Percentiles rank a stretch among this genome's conserved stretches.
phyloP scores from a whole-genome alignment of 2,797 vertebrate genomes.

The Pseudochromis fuscus region DNA sequence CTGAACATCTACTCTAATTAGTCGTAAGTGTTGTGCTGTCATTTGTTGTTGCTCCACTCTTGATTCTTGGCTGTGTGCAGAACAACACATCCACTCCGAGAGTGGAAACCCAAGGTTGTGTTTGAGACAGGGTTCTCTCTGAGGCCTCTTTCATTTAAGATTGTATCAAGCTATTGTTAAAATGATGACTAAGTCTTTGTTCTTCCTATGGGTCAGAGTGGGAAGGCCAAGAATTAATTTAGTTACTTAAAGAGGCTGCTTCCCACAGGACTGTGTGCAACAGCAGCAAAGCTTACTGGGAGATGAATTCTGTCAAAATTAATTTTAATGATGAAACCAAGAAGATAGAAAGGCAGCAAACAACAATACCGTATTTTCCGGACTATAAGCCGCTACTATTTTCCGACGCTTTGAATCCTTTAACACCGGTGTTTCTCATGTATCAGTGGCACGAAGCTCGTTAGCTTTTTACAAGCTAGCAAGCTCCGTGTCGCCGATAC shows the following conservation, averaged over 20 bases:
- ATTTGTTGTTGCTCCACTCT: constrained; percentile 21
- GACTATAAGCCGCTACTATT: too few relatives aligned
- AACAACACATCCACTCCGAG: constrained; percentile 32
- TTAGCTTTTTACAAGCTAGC: too few relatives aligned
- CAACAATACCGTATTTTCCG: too few relatives aligned
- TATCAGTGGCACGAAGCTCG: too few relatives aligned
- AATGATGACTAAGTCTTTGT: constrained; percentile 61
- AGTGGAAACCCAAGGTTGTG: constrained; percentile 27
- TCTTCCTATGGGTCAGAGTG: constrained; percentile 46
- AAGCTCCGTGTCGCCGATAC: too few relatives aligned
- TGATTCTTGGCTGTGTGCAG: constrained; percentile 14
- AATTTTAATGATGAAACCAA: too few relatives aligned
- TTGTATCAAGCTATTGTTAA: constrained; percentile 56
- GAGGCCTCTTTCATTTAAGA: constrained; percentile 39
- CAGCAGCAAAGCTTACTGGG: constrained; percentile 1
- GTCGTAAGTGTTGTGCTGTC: constrained; percentile 1
- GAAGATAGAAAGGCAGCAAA: too few relatives aligned
- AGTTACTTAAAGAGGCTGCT: constrained; percentile 17
- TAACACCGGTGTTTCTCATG: too few relatives aligned
- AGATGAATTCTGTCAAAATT: too few relatives aligned
- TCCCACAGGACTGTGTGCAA: background rate
- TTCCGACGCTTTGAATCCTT: too few relatives aligned
- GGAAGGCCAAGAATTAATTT: constrained; percentile 61
- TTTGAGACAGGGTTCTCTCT: constrained; percentile 24
- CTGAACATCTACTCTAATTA: constrained; percentile 16